A percentile compares a stretch with the other conserved stretches of the same genome.
These are phyloP conservation scores for Kryptolebias ocellatus DNA, from an alignment of 2,797 vertebrate species.

Conservation along the genomic window DNA sequence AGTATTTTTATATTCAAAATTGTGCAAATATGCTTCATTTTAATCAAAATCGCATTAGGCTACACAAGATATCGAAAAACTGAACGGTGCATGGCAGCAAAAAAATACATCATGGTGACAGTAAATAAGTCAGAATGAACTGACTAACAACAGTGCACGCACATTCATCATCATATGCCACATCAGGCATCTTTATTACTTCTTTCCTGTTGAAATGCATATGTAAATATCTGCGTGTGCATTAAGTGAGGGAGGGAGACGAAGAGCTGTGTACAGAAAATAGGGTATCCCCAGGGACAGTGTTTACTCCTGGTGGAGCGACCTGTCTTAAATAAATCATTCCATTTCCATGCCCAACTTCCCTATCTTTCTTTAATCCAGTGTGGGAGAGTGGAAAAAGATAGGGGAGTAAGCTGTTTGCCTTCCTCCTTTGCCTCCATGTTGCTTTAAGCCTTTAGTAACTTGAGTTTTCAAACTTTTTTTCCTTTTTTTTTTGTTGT, in stretches of 20 bases:
- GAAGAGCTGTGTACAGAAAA: slow-evolving; percentile 56
- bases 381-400: slow-evolving; percentile 75
- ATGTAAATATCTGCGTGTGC: slow-evolving; percentile 41
- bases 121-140: slow-evolving; percentile 53
- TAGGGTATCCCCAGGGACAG: slow-evolving; percentile 68
- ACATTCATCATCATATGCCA: slow-evolving; percentile 50
- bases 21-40: slow-evolving; percentile 25
- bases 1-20: slow-evolving; percentile 15
- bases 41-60: slow-evolving; percentile 35
- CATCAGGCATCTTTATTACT: slow-evolving; percentile 40
- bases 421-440: slow-evolving; percentile 71
- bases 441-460: slow-evolving; percentile 78
- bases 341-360: slow-evolving; percentile 75
- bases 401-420: slow-evolving; percentile 79
- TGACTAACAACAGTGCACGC: slow-evolving; percentile 51
- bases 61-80: slow-evolving; percentile 28
- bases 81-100: slow-evolving; percentile 12
- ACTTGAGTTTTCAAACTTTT: slow-evolving; percentile 73
- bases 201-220: slow-evolving; percentile 42
- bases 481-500: slow-evolving; percentile 42
- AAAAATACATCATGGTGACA: slow-evolving; percentile 43
- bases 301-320: slow-evolving; percentile 65
- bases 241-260: slow-evolving; percentile 26
- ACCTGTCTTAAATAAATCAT: slow-evolving; percentile 83
- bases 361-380: slow-evolving; percentile 78